A percentile compares a stretch with the other conserved stretches of the same genome.
phyloP scores from a whole-genome alignment of 2,113 vertebrate species.

The Paratilapia polleni region DNA sequence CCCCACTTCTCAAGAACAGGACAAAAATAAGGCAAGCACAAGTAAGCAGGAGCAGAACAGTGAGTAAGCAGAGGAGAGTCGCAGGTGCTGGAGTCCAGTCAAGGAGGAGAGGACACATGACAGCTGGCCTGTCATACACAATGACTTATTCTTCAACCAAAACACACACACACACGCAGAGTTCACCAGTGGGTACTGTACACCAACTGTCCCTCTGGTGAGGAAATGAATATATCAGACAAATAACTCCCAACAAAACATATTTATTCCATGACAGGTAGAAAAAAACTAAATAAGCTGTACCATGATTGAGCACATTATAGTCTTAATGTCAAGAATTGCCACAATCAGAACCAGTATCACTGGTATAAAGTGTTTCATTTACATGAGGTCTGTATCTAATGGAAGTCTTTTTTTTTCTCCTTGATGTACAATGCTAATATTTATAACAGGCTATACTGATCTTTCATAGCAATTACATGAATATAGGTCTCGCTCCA shows the following conservation, averaged over 20 bases:
- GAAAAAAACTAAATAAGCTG: neutral
- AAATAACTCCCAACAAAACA: constrained; percentile 11
- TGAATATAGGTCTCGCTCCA: constrained; percentile 35
- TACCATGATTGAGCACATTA: constrained; percentile 33
- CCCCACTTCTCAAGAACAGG: constrained; percentile 24
- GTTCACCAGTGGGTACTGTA: constrained; percentile 5
- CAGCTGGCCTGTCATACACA: constrained; percentile 76
- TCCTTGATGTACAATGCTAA: neutral
- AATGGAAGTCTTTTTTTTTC: neutral
- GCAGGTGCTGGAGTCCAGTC: constrained; percentile 67
- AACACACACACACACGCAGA: constrained; percentile 21
- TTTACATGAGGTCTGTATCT: constrained; percentile 21
- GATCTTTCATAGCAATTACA: constrained; percentile 23
- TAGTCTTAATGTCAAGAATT: neutral
- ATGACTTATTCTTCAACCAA: constrained; percentile 69
- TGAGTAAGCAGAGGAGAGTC: constrained; percentile 62
- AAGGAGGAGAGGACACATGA: constrained; percentile 55
- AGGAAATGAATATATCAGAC: constrained; percentile 7
- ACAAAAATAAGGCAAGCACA: constrained; percentile 33
- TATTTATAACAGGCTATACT: constrained; percentile 30
- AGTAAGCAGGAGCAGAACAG: constrained; percentile 20
- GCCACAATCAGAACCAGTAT: constrained; percentile 4
- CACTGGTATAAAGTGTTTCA: neutral
- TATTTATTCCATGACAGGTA: constrained; percentile 33
- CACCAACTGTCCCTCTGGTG: neutral